Evolutionary conservation across 2,888 invertebrate genomes (phyloP), one percentile per base, ranked within the genome.

Genomic region (Andrena haemorrhoa): DNA sequence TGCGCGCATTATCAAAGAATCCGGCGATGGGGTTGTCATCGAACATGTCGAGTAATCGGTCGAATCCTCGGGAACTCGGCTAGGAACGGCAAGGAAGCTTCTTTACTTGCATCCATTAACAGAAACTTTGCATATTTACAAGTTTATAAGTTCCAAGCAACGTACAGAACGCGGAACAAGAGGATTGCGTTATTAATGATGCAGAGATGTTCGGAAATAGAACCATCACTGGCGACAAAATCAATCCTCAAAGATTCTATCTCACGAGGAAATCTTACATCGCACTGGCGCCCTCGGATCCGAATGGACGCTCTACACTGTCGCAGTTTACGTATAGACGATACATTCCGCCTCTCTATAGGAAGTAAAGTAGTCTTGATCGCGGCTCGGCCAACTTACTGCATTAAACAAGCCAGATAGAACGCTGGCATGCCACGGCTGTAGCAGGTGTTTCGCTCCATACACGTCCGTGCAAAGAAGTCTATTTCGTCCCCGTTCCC

Each of bases 1-100:
- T 69, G 70, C 63, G 65, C 74, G 74, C 71, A 60, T 78, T 83
- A 80, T 79, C 83, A 79, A 86, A 88, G 83, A 88, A 79, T 82
- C 75, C 58, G 61, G 53, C 49, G 71, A 73, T 69, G 35, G 58
- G 61, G 23, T 47, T 76, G 70, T 78, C 73, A 51, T 23, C 53
- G 35, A 83, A 63, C 63, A 58, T 20, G 68, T 51, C 33, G 8
- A 16, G 12, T 35, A 49, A 65, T 70, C 29, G 49, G 4, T 12
- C 0, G 56, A 79, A 79, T 78, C 7, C 3, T 12, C 16, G 12
- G 8, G 16, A 47, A 23, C 10, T 41, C 31, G n/a, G 0, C 41
- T 49, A 41, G 41, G 41, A 12, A 41, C 12, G 12, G 4, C 41
- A 5, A 4, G 41, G 16, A 12, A 41, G 41, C 41, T 16, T 41